Evolutionary conservation across 2,113 vertebrate species (phyloP), one percentile per base, ranked within the genome.

Genomic region (Axis porcinus): DNA sequence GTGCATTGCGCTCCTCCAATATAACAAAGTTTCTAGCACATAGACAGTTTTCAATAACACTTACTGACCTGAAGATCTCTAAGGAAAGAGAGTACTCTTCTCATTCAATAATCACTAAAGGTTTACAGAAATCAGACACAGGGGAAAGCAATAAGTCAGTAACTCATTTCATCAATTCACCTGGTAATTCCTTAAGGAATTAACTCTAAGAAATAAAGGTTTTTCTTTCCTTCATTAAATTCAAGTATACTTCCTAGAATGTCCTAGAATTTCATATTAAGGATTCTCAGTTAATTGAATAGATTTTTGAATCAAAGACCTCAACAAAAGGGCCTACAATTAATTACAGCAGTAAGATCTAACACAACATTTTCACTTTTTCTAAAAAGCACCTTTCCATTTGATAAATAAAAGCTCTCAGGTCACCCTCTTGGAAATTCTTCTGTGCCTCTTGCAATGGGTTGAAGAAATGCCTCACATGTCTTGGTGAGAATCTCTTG

Each of bases 271-370:
- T 91, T 91, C 87, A 2, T 76, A 30, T 67, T 67, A 86, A 88
- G n/a, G 13, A 67, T 95, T 89, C 14, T 55, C 60, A 2, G 21
- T 85, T 93, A 82, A 91, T 47, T 89, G 57, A 76, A 70, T 5
- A 70, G 19, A 89, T 86, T 91, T 96, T 82, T 92, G 52, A 82
- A 52, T 78, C 70, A n/a, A 93, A 91, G 40, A 95, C 67, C 19
- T 62, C 90, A 96, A 79, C 23, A 64, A 50, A 28, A 52, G 3
- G 2, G 7, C n/a, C n/a, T 86, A 27, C 6, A 64, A 15, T 67
- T 89, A 76, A 96, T 70, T 94, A 13, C 12, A 97, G 43, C 40
- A 67, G 10, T 40, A 60, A 36, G 60, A 55, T 64, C 50, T 64
- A 89, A 87, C n/a, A 27, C 1, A 47, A 28, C 7, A 43, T 76